These are phyloP conservation scores for Nyctereutes procyonoides DNA, from an alignment of 2,113 vertebrate genomes.

Conservation along the genomic window DNA sequence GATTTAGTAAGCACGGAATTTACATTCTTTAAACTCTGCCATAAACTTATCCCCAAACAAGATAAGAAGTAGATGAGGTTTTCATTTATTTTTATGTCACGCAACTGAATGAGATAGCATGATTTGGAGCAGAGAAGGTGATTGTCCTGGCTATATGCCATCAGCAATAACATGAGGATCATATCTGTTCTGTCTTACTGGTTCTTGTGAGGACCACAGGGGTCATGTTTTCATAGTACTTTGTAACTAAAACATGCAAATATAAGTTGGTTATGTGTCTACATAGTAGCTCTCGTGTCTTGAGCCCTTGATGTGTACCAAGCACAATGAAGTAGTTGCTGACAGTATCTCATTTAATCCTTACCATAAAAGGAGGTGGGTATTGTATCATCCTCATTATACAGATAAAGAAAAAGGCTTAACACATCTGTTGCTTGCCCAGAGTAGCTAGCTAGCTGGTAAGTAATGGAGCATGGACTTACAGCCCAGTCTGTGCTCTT, in stretches of 20 bases:
- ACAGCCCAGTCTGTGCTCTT: not conserved
- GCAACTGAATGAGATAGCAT: not conserved
- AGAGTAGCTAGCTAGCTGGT: not conserved
- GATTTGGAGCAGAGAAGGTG: accelerated
- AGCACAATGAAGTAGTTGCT: not conserved
- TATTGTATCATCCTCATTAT: not conserved
- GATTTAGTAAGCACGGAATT: not conserved
- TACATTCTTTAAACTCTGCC: not conserved
- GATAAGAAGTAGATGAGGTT: not conserved
- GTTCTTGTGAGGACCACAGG: not conserved
- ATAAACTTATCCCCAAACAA: not conserved
- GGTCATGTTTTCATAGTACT: not conserved
- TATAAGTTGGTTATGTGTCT: not conserved
- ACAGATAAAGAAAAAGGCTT: not conserved
- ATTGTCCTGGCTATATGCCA: not conserved
- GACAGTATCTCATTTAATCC: not conserved
- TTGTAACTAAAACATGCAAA: not conserved
- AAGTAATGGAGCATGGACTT: not conserved
- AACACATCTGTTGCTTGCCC: not conserved
- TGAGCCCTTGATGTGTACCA: not conserved
- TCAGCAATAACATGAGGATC: not conserved
- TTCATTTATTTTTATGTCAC: not conserved
- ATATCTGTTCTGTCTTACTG: not conserved
- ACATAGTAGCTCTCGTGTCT: not conserved
- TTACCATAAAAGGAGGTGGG: not conserved